Conservation (phyloP, 2,113 vertebrate genomes). For the Eonycteris spelaea region DNA sequence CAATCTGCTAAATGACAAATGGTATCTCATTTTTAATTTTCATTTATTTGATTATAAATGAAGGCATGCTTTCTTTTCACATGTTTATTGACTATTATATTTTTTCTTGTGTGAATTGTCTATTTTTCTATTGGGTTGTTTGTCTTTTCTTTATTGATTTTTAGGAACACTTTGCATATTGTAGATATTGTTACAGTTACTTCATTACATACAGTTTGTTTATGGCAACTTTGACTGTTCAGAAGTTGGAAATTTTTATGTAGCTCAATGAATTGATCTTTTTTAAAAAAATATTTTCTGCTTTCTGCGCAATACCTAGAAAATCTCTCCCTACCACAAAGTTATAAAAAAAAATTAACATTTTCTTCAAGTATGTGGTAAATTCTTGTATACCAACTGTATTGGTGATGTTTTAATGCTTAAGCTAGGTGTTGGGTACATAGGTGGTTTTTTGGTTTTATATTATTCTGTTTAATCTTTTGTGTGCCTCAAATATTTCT, state of each 20-base stretch:
- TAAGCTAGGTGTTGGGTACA: not conserved
- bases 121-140: not conserved
- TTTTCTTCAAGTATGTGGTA: not conserved
- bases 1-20: not conserved
- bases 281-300: not conserved
- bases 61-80: not conserved
- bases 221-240: not conserved
- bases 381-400: not conserved
- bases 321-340: not conserved
- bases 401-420: not conserved
- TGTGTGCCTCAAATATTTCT: not conserved
- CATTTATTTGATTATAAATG: not conserved
- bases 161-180: not conserved
- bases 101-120: not conserved
- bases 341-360: not conserved
- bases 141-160: slow-evolving; percentile 12
- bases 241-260: not conserved
- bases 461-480: not conserved
- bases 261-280: not conserved
- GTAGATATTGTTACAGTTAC: not conserved
- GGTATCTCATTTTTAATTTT: not conserved
- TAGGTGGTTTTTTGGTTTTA: not conserved
- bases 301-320: not conserved
- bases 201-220: not conserved
- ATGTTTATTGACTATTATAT: not conserved